These are phyloP conservation scores for Peromyscus nudipes DNA, from an alignment of 2,797 vertebrate genomes.

Conservation along the genomic window DNA sequence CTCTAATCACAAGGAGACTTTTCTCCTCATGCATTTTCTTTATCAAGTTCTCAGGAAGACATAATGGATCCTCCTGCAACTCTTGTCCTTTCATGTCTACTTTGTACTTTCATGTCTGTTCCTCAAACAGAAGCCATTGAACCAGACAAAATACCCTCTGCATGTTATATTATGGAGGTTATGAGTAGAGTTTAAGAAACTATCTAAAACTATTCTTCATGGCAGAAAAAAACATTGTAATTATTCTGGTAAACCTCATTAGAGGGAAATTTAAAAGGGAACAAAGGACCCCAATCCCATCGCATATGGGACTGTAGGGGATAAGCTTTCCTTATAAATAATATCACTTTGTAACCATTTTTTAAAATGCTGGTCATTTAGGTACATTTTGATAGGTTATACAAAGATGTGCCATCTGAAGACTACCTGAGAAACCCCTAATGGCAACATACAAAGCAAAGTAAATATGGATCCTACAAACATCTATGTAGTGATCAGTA, in stretches of 20 bases:
- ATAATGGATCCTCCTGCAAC: background rate
- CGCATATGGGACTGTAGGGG: background rate
- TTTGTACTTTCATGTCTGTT: background rate
- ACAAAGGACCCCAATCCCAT: background rate
- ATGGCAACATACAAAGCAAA: background rate
- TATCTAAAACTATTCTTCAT: background rate
- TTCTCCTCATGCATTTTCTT: background rate
- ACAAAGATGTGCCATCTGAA: background rate
- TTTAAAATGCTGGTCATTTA: background rate
- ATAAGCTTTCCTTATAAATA: background rate
- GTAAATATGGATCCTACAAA: background rate
- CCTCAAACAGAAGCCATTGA: background rate
- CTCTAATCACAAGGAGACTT: background rate
- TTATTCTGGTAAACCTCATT: background rate
- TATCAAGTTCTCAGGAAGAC: background rate
- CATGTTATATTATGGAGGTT: background rate
- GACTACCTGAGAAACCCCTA: background rate
- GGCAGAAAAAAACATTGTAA: background rate
- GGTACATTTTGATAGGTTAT: background rate
- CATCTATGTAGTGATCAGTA: rapidly evolving
- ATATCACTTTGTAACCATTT: background rate
- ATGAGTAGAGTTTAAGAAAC: background rate
- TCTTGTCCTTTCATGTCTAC: background rate
- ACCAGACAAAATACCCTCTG: background rate
- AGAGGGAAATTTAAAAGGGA: background rate